phyloP scores from a whole-genome alignment of 2,888 invertebrate genomes.

The Parapristionchus giblindavisi region DNA sequence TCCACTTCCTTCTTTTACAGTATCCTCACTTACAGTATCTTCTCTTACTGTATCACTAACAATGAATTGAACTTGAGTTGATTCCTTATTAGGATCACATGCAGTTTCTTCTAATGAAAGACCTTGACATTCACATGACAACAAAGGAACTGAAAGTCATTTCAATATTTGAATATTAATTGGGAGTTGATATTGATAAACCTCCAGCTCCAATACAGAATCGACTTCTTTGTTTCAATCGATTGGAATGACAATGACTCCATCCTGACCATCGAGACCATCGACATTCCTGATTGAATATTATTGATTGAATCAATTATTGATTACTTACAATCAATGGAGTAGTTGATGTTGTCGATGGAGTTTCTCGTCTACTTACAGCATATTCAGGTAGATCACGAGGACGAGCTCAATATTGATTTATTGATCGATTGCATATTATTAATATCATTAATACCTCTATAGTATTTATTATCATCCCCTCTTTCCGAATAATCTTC shows the following conservation, averaged over 20 bases:
- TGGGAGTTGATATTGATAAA: conserved; percentile 3
- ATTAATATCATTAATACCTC: neutral
- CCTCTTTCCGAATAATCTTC: conserved; percentile 24
- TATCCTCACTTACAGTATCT: too few relatives aligned
- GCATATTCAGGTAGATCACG: conserved; percentile 30
- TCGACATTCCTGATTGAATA: conserved; percentile 48
- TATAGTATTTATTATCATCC: neutral
- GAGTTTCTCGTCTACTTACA: conserved; percentile 27
- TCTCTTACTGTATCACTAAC: conserved; percentile 10
- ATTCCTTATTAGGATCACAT: conserved; percentile 25
- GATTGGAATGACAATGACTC: conserved; percentile 49
- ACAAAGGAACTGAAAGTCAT: conserved; percentile 6
- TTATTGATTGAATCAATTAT: neutral
- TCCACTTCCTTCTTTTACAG: conserved; percentile 18
- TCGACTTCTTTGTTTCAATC: conserved; percentile 50
- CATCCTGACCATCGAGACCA: conserved; percentile 58
- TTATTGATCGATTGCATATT: neutral
- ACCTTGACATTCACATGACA: conserved; percentile 33
- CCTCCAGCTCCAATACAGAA: conserved; percentile 55
- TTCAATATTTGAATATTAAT: neutral
- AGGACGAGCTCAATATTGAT: conserved; percentile 10
- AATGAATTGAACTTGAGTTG: conserved; percentile 13
- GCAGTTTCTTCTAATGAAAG: conserved; percentile 39
- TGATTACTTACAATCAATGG: neutral
- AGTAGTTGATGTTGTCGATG: neutral